A percentile compares a stretch with the other conserved stretches of the same genome.
phyloP scores from a whole-genome alignment of 2,888 invertebrate species.

The Lamellibrachia satsuma region DNA sequence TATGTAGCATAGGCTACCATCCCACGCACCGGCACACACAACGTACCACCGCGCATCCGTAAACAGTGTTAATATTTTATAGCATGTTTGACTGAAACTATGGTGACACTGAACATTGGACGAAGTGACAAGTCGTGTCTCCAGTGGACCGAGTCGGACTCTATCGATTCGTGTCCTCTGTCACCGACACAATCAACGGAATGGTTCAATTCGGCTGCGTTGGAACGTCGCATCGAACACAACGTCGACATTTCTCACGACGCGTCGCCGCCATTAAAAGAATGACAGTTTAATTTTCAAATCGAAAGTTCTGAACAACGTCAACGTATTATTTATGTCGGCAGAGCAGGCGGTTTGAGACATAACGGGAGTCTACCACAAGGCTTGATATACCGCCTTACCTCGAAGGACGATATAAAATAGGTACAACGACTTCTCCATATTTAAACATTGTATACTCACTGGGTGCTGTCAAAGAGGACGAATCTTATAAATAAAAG shows the following conservation, averaged over 20 bases:
- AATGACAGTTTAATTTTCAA: not conserved
- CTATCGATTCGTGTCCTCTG: not conserved
- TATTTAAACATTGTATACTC: not conserved
- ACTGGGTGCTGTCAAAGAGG: not conserved
- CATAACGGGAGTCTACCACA: not conserved
- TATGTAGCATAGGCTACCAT: not conserved
- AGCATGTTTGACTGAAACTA: not conserved
- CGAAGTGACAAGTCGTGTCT: not conserved
- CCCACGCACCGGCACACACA: not conserved
- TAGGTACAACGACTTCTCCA: not conserved
- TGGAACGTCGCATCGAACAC: not conserved
- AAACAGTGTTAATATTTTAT: not conserved
- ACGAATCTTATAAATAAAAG: not conserved
- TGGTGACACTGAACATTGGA: not conserved
- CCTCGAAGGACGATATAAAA: not conserved
- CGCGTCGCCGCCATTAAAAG: not conserved
- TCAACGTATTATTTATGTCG: not conserved
- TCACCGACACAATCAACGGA: not conserved
- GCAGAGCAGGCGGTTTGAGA: not conserved
- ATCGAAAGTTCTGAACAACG: not conserved
- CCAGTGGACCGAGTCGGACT: not conserved
- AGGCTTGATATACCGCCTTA: not conserved
- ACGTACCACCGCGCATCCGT: not conserved
- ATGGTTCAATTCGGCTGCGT: not conserved
- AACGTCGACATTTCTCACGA: not conserved